Evolutionary conservation across 2,797 vertebrate species (phyloP).

Genomic region (Columba guinea): DNA sequence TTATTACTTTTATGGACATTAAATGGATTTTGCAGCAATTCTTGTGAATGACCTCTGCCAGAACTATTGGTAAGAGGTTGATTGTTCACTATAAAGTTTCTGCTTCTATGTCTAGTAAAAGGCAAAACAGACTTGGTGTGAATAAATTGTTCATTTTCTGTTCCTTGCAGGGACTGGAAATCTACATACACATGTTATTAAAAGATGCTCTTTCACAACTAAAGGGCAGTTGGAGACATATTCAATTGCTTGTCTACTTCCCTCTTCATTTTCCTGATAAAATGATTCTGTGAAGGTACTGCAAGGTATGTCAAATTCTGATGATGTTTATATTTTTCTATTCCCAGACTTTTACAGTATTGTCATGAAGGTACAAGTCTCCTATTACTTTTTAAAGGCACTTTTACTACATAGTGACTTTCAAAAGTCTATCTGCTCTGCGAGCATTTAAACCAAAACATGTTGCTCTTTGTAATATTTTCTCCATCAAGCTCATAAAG

Average conservation of each 20-base stretch:
- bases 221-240: neutral
- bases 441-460: neutral
- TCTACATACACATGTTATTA: neutral
- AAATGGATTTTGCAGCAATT: conserved; percentile 6
- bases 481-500: neutral
- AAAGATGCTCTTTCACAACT: neutral
- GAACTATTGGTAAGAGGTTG: neutral
- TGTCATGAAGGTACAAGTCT: neutral
- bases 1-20: conserved; percentile 6
- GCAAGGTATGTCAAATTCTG: neutral
- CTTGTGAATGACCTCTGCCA: neutral
- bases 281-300: neutral
- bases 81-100: neutral
- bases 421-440: neutral
- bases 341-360: neutral
- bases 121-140: neutral
- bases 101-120: neutral
- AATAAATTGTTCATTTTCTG: neutral
- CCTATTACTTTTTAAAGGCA: neutral
- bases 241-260: neutral
- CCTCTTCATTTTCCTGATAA: neutral
- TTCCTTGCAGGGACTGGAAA: neutral
- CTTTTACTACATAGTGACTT: neutral
- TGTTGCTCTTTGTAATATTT: neutral
- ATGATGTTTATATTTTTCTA: neutral